Base-by-base conservation (phyloP, 53 echinoderm and acorn worm species). In the Temnopleurus reevesii region DNA sequence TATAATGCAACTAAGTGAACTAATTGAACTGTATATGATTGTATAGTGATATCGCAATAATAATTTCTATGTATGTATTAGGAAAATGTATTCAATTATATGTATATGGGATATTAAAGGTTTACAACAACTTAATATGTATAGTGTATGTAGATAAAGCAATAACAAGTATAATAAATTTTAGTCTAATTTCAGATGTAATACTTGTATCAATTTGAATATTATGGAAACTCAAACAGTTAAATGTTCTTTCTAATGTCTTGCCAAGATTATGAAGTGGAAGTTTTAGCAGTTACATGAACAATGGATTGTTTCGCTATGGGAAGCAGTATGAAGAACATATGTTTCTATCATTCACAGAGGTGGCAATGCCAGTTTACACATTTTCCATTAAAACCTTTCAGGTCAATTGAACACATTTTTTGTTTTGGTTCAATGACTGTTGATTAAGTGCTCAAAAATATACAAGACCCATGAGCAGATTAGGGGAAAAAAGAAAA, bases 31-130 rank as follows among this genome's bases (percentile, higher is more conserved):
- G 41, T 12, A 71, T 18, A 71, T 41, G 21, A 38, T 2, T 71
- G 71, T 71, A 38, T 38, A 71, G 38, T 71, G 21, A 41, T 25
- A 38, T 71, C 41, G 71, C 71, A 71, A 71, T 71, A 71, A 71
- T 71, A 71, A 41, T 71, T 36, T 71, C n/a, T 63, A 71, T 35
- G 71, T 71, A 38, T 63, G 13, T 71, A 71, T 71, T 19, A n/a
- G 21, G 41, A 41, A 41, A 38, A 71, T 41, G 71, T 71, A 71
- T 71, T 71, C 71, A 71, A 71, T 41, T 38, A 41, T 71, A 71
- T 71, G 41, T 71, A 71, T 63, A 71, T 71, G 71, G 71, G 71
- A 71, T 71, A 1, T 18, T 71, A 41, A 43, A 27, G 21, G 36
- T n/a, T 38, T 21, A 8, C n/a, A 71, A 41, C 38, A n/a, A 21